Conservation (phyloP, 2,797 vertebrate species). For the Esox lucius region DNA sequence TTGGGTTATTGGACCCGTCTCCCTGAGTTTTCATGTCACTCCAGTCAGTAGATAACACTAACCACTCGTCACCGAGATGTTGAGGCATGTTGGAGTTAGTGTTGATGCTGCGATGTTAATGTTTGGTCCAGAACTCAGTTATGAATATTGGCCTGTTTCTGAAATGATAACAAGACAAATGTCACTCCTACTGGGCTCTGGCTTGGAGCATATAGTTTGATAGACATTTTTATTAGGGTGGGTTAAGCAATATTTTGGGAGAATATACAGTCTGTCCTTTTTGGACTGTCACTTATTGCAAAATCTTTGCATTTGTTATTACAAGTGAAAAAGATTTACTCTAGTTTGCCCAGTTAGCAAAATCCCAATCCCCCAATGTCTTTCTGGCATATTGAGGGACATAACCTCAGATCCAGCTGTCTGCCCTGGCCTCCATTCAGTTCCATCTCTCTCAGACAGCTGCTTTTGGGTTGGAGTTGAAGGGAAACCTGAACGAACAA, state of each 20-base stretch:
- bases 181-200: background rate
- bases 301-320: background rate
- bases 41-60: constrained; percentile 26
- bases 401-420: constrained; percentile 50
- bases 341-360: constrained; percentile 18
- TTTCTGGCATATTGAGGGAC: constrained; percentile 50
- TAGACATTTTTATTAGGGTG: background rate
- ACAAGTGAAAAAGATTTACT: background rate
- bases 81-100: constrained; percentile 13
- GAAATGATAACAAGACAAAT: background rate
- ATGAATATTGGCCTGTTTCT: background rate
- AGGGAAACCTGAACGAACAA: constrained; percentile 38
- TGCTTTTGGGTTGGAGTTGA: constrained; percentile 33
- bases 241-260: background rate
- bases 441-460: constrained; percentile 50
- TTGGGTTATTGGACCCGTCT: constrained; percentile 4
- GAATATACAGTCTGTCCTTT: background rate
- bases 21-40: constrained; percentile 12
- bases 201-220: background rate
- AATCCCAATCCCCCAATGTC: constrained; percentile 24
- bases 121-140: constrained; percentile 20
- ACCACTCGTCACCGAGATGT: constrained; percentile 31
- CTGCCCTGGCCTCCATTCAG: constrained; percentile 28
- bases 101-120: background rate
- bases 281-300: background rate